A percentile compares a stretch with the other conserved stretches of the same genome.
Conservation (phyloP, 2,797 vertebrate genomes). For the Cyclura pinguis region DNA sequence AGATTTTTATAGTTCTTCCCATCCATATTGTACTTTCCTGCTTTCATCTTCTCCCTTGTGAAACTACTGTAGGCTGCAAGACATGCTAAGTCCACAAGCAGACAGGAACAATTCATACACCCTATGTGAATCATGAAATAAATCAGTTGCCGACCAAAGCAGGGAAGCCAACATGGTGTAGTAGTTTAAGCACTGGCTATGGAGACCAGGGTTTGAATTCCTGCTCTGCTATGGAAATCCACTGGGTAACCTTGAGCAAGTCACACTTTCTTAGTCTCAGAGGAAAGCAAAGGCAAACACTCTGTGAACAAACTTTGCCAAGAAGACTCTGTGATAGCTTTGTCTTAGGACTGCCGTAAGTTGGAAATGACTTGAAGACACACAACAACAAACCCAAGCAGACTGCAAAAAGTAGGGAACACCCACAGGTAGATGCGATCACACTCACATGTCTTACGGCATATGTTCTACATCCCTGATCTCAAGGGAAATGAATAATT, state of each 20-base stretch:
- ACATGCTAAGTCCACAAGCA: slow-evolving; percentile 43
- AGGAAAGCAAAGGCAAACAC: too few relatives aligned
- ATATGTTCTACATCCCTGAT: slow-evolving; percentile 33
- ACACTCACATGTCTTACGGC: slow-evolving; percentile 40
- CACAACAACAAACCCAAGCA: neutral
- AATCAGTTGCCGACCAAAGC: neutral
- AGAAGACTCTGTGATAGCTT: too few relatives aligned
- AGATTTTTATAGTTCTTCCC: neutral
- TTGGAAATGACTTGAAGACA: too few relatives aligned
- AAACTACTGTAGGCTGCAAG: slow-evolving; percentile 34
- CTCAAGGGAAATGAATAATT: slow-evolving; percentile 35
- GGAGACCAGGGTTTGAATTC: too few relatives aligned
- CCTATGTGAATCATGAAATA: slow-evolving; percentile 21
- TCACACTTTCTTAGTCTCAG: too few relatives aligned
- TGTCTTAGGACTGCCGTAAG: too few relatives aligned
- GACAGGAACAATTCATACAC: slow-evolving; percentile 18
- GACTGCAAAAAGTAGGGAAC: slow-evolving; percentile 18
- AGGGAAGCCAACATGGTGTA: too few relatives aligned
- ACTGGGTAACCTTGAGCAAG: too few relatives aligned
- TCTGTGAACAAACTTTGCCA: too few relatives aligned
- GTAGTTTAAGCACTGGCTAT: too few relatives aligned
- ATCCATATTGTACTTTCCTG: neutral
- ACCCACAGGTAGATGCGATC: slow-evolving; percentile 3
- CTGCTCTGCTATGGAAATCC: too few relatives aligned
- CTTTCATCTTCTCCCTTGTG: neutral